Evolutionary conservation across 2,797 vertebrate genomes (phyloP), one percentile per base, ranked within the genome.

Genomic region (Trematomus bernacchii): DNA sequence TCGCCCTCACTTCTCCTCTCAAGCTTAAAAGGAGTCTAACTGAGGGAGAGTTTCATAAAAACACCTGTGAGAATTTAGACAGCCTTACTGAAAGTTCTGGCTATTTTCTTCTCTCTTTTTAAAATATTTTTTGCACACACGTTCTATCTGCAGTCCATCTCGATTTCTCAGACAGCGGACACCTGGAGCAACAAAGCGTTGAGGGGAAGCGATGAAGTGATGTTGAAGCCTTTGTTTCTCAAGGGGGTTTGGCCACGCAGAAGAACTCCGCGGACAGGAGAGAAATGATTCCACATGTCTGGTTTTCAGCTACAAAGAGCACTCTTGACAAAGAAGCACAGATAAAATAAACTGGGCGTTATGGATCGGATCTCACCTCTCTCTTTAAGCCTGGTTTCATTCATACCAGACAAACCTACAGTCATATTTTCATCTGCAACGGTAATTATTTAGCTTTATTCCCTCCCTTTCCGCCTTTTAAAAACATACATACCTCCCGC

Each of bases 131-230:
- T 64, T 76, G 51, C 85, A 58, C 42, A 23, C 9, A 13, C 23
- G 47, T 78, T 80, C 70, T 61, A 65, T 85, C 84, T 74, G 71
- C 54, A 65, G 51, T 79, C 76, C 76, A 77, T 88, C 76, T 73
- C 40, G 14, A 23, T 46, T 3, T 33, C 64, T 81, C 60, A 42
- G 63, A 76, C 70, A 27, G 61, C 4, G 18, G 76, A 81, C 87
- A 91, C 84, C 89, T 91, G 90, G 67, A 84, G 78, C 78, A 87
- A 91, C 84, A 87, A 79, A 79, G 80, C 6, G 3, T 8, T 14
- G 30, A 6, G 10, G 64, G 68, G 70, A 66, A 65, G 58, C 6
- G 73, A 79, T 51, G 73, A 72, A 73, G 85, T 63, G 79, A 82
- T 59, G 77, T 75, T 78, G 84, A 85, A 74, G 64, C 67, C 76